These are phyloP conservation scores for Vireo altiloquus DNA, from an alignment of 2,113 vertebrate species.

Conservation along the genomic window DNA sequence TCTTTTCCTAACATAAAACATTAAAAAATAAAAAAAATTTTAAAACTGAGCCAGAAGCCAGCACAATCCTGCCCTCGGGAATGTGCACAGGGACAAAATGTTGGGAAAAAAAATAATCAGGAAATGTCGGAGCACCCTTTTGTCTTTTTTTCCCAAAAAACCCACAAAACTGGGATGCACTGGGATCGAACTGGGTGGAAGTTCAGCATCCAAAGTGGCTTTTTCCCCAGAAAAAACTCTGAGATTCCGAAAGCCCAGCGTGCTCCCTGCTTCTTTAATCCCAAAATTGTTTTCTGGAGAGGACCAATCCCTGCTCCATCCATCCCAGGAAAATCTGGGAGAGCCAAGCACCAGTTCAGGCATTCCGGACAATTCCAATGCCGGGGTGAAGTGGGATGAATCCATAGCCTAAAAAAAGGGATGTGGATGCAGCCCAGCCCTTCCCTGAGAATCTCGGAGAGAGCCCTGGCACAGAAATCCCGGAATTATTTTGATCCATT, in stretches of 20 bases:
- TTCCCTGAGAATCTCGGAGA: not conserved
- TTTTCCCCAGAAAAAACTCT: not conserved
- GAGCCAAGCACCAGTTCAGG: not conserved
- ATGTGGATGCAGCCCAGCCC: not conserved
- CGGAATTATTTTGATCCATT: not conserved
- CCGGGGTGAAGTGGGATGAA: not conserved
- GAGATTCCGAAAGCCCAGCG: rapidly evolving
- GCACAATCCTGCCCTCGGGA: not conserved
- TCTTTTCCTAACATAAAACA: too few species aligned
- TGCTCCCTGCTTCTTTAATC: not conserved
- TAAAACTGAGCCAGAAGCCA: too few species aligned
- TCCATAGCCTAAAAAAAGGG: not conserved
- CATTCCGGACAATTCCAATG: not conserved
- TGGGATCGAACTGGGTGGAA: not conserved
- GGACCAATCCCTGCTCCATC: not conserved
- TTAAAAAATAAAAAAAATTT: too few species aligned
- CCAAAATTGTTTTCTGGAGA: not conserved
- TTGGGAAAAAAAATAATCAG: too few species aligned
- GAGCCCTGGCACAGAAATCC: not conserved
- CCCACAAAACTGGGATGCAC: not conserved
- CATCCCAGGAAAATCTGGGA: not conserved
- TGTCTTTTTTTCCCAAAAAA: not conserved
- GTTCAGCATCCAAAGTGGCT: not conserved
- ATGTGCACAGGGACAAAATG: not conserved
- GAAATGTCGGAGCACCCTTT: rapidly evolving